Percentiles rank a stretch among this genome's conserved stretches.
Evolutionary conservation across 2,888 invertebrate genomes (phyloP).

Genomic region (Coecobrya sp.): DNA sequence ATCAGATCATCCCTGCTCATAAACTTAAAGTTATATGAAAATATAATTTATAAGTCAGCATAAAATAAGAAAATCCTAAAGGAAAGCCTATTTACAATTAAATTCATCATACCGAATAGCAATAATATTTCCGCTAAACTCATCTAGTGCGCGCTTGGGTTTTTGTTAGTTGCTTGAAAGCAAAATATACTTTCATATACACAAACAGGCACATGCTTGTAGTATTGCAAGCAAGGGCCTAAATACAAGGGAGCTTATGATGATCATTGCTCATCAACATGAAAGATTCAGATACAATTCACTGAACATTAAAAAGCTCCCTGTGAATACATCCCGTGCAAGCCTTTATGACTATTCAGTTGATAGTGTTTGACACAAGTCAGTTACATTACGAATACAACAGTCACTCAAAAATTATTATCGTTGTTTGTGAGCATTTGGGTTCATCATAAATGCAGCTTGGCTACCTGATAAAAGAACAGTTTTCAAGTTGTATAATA

Average conservation of each 20-base stretch:
- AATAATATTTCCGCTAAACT: conserved; percentile 1
- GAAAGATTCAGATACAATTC: not conserved
- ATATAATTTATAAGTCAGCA: not conserved
- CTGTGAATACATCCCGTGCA: not conserved
- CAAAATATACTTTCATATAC: too few relatives aligned
- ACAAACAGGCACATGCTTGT: not conserved
- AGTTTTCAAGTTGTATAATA: not conserved
- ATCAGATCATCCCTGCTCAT: not conserved
- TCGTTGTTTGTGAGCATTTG: conserved; percentile 5
- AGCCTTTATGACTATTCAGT: not conserved
- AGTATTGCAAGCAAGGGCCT: not conserved
- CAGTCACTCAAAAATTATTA: not conserved
- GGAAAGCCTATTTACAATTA: not conserved
- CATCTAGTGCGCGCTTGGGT: not conserved
- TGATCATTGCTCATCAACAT: conserved; percentile 16
- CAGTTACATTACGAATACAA: conserved; percentile 6
- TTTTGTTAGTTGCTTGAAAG: not conserved
- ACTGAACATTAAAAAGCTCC: not conserved
- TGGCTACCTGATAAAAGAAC: conserved; percentile 42
- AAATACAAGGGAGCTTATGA: conserved; percentile 3
- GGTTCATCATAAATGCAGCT: not conserved
- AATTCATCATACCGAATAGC: not conserved
- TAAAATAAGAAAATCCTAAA: not conserved
- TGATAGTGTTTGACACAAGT: not conserved
- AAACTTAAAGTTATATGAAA: not conserved